phyloP scores from a whole-genome alignment of 2,113 vertebrate species.

The Psettodes erumei region DNA sequence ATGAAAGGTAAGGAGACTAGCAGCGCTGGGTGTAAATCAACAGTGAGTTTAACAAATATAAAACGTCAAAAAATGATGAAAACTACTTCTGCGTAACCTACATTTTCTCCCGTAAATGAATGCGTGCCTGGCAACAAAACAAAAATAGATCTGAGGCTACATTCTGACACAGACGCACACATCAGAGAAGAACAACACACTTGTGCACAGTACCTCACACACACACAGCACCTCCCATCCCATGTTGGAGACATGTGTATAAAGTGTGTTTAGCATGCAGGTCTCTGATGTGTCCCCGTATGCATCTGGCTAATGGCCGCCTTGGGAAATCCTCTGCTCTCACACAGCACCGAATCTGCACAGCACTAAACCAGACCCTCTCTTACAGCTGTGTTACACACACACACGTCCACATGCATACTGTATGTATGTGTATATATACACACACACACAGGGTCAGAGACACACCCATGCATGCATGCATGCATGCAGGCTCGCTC shows the following conservation, averaged over 20 bases:
- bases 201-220: not conserved
- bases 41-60: not conserved
- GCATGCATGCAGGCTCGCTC: conserved; percentile 3
- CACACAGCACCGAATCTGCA: conserved; percentile 10
- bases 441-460: not conserved
- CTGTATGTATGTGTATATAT: not conserved
- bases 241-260: conserved; percentile 15
- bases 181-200: not conserved
- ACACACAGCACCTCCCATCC: conserved; percentile 13
- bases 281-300: conserved; percentile 44
- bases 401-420: not conserved
- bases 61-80: not conserved
- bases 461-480: conserved; percentile 24
- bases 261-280: conserved; percentile 48
- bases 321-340: conserved; percentile 50
- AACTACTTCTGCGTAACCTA: not conserved
- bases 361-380: conserved; percentile 7
- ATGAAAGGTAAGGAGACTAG: not conserved
- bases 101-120: not conserved
- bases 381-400: conserved; percentile 8
- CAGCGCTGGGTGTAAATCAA: not conserved
- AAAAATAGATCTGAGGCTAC: conserved; percentile 34
- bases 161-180: not conserved
- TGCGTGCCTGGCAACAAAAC: not conserved
- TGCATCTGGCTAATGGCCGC: conserved; percentile 51